Percentiles rank a stretch among this genome's conserved stretches.
phyloP scores from a whole-genome alignment of 2,797 vertebrate species.

The Catharus ustulatus region DNA sequence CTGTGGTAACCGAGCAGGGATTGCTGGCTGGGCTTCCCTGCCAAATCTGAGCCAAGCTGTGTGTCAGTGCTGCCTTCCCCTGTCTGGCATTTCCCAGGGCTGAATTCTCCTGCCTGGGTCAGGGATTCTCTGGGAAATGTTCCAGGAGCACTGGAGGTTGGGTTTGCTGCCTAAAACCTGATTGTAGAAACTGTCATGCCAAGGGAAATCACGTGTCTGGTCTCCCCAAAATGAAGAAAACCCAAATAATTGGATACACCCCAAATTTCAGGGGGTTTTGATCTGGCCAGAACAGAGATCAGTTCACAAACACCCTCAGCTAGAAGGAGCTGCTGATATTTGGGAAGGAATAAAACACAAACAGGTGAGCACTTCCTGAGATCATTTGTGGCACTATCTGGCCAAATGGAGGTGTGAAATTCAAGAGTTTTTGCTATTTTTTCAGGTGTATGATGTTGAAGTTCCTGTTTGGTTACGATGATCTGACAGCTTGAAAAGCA shows the following conservation, averaged over 20 bases:
- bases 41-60: neutral
- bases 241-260: too few relatives aligned
- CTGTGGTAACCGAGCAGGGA: neutral
- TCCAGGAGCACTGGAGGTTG: neutral
- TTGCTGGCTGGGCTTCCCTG: neutral
- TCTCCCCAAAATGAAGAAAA: too few relatives aligned
- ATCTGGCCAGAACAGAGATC: neutral
- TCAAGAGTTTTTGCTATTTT: neutral
- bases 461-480: neutral
- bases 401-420: neutral
- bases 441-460: neutral
- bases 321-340: neutral
- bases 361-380: neutral
- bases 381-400: neutral
- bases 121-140: neutral
- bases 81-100: neutral
- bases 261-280: neutral
- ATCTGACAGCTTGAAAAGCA: neutral
- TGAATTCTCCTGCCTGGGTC: neutral
- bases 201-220: neutral
- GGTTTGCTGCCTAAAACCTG: neutral
- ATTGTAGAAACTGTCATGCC: neutral
- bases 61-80: neutral
- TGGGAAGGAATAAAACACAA: neutral
- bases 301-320: neutral